Percentiles rank a stretch among this genome's conserved stretches.
These are phyloP conservation scores for Drosophila pseudoananassae DNA, from an alignment of 1,140 invertebrate genomes.

Conservation along the genomic window DNA sequence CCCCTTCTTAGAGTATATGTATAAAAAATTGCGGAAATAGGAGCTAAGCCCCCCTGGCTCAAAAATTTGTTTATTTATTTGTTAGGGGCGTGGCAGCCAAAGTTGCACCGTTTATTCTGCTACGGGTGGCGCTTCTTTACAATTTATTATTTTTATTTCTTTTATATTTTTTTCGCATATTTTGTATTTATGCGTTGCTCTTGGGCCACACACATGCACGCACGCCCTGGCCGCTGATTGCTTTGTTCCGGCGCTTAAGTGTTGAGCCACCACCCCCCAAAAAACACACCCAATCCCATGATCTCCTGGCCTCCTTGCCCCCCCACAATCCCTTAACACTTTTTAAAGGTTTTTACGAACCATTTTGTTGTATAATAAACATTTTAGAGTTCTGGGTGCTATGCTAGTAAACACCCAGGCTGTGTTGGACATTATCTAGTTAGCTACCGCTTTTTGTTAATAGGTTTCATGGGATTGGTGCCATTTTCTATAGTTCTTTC, in stretches of 20 bases:
- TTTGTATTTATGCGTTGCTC: constrained; percentile 51
- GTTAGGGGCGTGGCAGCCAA: constrained; percentile 39
- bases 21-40: constrained; percentile 31
- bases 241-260: constrained; percentile 77
- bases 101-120: constrained; percentile 34
- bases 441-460: too few species aligned
- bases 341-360: constrained; percentile 41
- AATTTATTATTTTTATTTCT: constrained; percentile 46
- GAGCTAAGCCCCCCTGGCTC: constrained; percentile 28
- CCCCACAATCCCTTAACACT: constrained; percentile 31
- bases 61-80: constrained; percentile 35
- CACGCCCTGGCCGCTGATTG: constrained; percentile 68
- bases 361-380: constrained; percentile 1
- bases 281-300: constrained; percentile 1
- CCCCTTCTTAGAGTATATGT: background rate
- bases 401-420: too few species aligned
- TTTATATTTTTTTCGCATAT: constrained; percentile 52
- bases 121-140: constrained; percentile 15
- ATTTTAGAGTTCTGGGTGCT: too few species aligned
- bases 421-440: too few species aligned
- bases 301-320: background rate
- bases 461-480: too few species aligned
- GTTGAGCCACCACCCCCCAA: constrained; percentile 20
- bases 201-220: constrained; percentile 35
- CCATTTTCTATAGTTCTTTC: too few species aligned